Conservation (phyloP, 2,888 invertebrate species). For the Myopa testacea region DNA sequence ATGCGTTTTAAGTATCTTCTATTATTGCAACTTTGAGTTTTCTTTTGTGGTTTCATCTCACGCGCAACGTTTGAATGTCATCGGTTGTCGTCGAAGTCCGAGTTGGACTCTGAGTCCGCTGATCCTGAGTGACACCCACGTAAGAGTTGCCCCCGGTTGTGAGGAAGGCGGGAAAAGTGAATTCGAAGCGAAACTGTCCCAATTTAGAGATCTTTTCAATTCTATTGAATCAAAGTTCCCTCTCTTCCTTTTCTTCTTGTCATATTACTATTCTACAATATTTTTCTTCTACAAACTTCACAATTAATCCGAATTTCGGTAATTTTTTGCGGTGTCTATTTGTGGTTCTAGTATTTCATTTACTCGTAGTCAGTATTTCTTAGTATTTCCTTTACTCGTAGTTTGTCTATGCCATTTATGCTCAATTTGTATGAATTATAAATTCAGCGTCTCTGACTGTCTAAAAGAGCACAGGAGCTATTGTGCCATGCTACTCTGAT, state of each 20-base stretch:
- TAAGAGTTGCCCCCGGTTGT: not conserved
- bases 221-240: too few relatives aligned
- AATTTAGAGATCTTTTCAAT: too few relatives aligned
- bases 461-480: too few relatives aligned
- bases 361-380: too few relatives aligned
- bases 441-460: too few relatives aligned
- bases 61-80: constrained; percentile 57
- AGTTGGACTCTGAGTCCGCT: not conserved
- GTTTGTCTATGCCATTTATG: too few relatives aligned
- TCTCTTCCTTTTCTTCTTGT: too few relatives aligned
- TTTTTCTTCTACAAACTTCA: not conserved
- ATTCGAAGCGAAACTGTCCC: not conserved
- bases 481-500: not conserved
- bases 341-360: not conserved
- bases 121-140: constrained; percentile 28
- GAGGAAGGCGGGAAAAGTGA: not conserved
- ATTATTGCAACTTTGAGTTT: constrained; percentile 44
- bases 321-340: not conserved
- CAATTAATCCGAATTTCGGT: not conserved
- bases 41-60: constrained; percentile 52
- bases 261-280: too few relatives aligned
- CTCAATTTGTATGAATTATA: too few relatives aligned
- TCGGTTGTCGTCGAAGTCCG: constrained; percentile 25
- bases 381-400: not conserved
- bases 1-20: not conserved